Conservation (phyloP, 1,140 invertebrate species). For the Hylyphantes graminicola region DNA sequence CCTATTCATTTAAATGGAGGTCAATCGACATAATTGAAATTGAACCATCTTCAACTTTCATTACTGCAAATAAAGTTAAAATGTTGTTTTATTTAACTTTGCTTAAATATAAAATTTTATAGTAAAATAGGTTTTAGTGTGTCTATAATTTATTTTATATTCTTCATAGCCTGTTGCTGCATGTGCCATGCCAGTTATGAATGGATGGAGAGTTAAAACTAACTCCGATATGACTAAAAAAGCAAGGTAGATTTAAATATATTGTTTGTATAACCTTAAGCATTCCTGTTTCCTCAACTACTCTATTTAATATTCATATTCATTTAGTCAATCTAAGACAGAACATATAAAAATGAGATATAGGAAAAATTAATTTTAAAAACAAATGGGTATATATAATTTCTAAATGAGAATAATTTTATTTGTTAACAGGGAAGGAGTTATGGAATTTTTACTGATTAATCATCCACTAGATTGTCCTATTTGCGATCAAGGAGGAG, state of each 20-base stretch:
- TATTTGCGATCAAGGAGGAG: constrained; percentile 99
- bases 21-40: no score
- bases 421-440: constrained; percentile 75
- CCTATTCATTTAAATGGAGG: no score
- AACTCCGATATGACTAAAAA: constrained; percentile 95
- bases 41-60: neutral
- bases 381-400: neutral
- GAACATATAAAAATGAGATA: no score
- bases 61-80: neutral
- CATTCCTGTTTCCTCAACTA: neutral
- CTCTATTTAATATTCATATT: neutral
- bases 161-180: constrained; percentile 91
- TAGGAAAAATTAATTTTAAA: no score
- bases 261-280: neutral
- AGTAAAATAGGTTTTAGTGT: neutral
- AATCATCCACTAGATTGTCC: constrained; percentile 99
- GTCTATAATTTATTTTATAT: neutral
- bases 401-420: neutral
- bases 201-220: constrained; percentile 97
- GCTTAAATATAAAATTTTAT: neutral
- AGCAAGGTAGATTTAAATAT: constrained; percentile 74
- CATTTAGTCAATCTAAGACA: neutral
- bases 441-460: constrained; percentile 99
- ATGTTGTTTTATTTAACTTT: neutral
- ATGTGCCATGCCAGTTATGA: constrained; percentile 99